Evolutionary conservation across 2,797 vertebrate species (phyloP).

Genomic region (Enteromius viviparus): DNA sequence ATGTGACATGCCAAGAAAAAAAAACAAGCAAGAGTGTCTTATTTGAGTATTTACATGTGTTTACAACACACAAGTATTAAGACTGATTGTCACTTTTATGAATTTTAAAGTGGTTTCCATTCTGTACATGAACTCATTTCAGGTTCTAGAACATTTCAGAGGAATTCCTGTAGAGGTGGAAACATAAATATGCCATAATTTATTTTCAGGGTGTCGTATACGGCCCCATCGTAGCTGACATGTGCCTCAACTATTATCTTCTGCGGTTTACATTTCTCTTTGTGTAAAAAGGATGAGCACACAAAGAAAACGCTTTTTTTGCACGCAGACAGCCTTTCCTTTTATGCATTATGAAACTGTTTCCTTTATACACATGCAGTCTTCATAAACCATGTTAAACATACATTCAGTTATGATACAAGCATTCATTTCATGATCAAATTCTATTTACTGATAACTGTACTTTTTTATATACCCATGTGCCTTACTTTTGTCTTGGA

Average conservation of each 20-base stretch:
- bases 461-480: slow-evolving; percentile 21
- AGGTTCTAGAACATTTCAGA: slow-evolving; percentile 26
- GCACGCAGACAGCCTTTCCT: slow-evolving; percentile 28
- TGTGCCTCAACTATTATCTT: slow-evolving; percentile 33
- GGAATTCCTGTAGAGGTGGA: slow-evolving; percentile 39
- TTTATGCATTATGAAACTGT: slow-evolving; percentile 7
- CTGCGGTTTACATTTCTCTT: slow-evolving; percentile 5
- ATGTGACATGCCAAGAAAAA: slow-evolving; percentile 46
- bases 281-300: neutral
- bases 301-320: slow-evolving; percentile 34
- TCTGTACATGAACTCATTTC: slow-evolving; percentile 18
- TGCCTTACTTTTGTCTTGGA: slow-evolving; percentile 27
- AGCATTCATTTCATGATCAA: neutral
- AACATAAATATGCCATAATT: slow-evolving; percentile 29
- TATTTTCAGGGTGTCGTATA: slow-evolving; percentile 32
- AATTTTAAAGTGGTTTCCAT: slow-evolving; percentile 39
- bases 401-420: neutral
- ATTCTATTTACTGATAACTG: slow-evolving; percentile 12
- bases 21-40: slow-evolving; percentile 9
- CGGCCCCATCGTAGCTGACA: slow-evolving; percentile 8
- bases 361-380: slow-evolving; percentile 6
- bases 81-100: slow-evolving; percentile 1
- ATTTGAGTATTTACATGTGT: slow-evolving; percentile 52
- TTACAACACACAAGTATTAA: slow-evolving; percentile 36
- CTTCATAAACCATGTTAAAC: slow-evolving; percentile 20